Evolutionary conservation across 2,888 invertebrate species (phyloP).

Genomic region (Villa cingulata): DNA sequence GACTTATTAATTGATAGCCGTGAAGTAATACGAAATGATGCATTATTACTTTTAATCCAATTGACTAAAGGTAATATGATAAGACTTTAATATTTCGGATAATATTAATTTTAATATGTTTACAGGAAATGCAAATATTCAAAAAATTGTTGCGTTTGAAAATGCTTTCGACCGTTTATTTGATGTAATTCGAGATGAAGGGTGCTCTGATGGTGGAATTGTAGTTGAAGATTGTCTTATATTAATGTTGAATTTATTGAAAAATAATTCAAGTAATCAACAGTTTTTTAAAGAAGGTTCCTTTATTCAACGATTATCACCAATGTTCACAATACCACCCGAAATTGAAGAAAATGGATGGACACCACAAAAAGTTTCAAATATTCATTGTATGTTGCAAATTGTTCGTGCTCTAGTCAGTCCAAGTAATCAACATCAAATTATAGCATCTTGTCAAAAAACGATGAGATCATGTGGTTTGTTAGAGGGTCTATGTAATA

Average conservation of each 20-base stretch:
- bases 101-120: constrained; percentile 26
- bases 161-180: constrained; percentile 94
- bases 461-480: constrained; percentile 75
- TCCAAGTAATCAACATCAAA: constrained; percentile 82
- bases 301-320: constrained; percentile 78
- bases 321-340: constrained; percentile 71
- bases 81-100: too few species aligned
- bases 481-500: constrained; percentile 68
- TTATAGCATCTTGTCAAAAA: constrained; percentile 70
- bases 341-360: constrained; percentile 63
- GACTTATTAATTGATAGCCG: constrained; percentile 86
- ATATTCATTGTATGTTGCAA: constrained; percentile 83
- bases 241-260: constrained; percentile 81
- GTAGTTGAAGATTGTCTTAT: constrained; percentile 96
- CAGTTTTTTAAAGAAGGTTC: constrained; percentile 98
- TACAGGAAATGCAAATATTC: constrained; percentile 85
- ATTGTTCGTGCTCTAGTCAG: constrained; percentile 84
- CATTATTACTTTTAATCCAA: constrained; percentile 77
- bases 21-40: constrained; percentile 92
- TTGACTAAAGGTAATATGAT: constrained; percentile 49
- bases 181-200: constrained; percentile 84
- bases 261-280: constrained; percentile 94
- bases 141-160: constrained; percentile 98
- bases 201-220: constrained; percentile 88
- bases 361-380: constrained; percentile 89